Percentiles rank a stretch among this genome's conserved stretches.
Conservation (phyloP, 1,140 invertebrate species). For the Aphaenogaster rudis region DNA sequence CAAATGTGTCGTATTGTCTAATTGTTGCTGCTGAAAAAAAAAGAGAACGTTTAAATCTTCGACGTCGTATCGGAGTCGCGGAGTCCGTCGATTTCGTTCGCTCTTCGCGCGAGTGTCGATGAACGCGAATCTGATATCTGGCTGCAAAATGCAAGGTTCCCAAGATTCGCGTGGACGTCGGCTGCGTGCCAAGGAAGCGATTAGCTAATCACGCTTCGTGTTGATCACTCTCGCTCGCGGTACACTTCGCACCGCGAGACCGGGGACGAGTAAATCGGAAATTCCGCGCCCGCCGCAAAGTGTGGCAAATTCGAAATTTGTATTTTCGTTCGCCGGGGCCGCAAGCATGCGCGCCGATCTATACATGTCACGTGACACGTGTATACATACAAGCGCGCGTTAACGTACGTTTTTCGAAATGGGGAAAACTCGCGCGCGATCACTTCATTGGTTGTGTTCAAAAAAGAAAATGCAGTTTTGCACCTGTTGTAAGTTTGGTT, state of each 20-base stretch:
- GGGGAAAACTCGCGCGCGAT: neutral
- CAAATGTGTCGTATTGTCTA: neutral
- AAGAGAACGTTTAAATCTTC: neutral
- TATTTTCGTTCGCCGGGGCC: conserved; percentile 33
- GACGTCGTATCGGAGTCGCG: too few relatives aligned
- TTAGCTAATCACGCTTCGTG: neutral
- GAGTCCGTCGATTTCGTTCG: neutral
- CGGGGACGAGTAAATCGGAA: neutral
- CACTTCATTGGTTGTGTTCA: too few relatives aligned
- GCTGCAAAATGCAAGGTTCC: neutral
- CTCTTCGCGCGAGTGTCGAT: neutral
- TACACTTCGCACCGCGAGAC: neutral
- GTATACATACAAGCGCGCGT: conserved; percentile 47
- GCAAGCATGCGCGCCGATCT: conserved; percentile 52
- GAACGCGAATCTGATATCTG: neutral
- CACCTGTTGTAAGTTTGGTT: too few relatives aligned
- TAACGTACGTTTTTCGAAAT: conserved; percentile 14
- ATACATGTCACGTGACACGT: conserved; percentile 53
- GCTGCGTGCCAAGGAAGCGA: neutral
- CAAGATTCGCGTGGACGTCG: neutral
- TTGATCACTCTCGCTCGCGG: neutral
- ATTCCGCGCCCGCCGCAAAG: neutral
- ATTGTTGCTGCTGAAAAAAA: neutral
- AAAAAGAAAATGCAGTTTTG: too few relatives aligned
- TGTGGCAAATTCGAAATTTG: conserved; percentile 51